A percentile compares a stretch with the other conserved stretches of the same genome.
Evolutionary conservation across 2,888 invertebrate genomes (phyloP).

Genomic region (Cephalotes varians): DNA sequence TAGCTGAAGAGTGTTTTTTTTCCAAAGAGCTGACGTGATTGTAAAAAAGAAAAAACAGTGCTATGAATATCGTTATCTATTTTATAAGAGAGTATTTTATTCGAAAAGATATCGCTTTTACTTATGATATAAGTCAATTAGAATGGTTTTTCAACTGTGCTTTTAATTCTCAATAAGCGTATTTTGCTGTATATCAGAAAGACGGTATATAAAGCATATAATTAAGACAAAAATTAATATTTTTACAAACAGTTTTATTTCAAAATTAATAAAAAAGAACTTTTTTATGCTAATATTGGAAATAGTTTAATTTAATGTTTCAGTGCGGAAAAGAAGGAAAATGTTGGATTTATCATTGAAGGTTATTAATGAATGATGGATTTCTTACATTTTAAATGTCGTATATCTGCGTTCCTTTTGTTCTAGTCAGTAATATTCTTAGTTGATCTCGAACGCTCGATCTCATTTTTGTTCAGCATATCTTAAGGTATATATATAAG

Average conservation of each 20-base stretch:
- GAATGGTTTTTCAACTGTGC: neutral
- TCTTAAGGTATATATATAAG: constrained; percentile 24
- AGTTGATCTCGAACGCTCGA: constrained; percentile 79
- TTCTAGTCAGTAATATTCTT: constrained; percentile 82
- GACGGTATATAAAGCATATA: neutral
- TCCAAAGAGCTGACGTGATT: constrained; percentile 34
- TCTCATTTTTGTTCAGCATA: constrained; percentile 73
- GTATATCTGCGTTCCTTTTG: constrained; percentile 80
- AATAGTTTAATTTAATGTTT: constrained; percentile 16
- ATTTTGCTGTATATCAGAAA: constrained; percentile 6
- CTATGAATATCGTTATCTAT: constrained; percentile 82
- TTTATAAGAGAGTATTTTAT: constrained; percentile 83
- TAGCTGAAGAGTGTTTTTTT: constrained; percentile 10
- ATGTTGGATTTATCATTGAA: constrained; percentile 7
- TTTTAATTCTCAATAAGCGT: constrained; percentile 17
- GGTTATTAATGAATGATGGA: constrained; percentile 19
- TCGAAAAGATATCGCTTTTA: constrained; percentile 62
- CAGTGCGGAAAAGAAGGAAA: neutral
- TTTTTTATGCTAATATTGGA: neutral
- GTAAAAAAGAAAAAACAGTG: constrained; percentile 67
- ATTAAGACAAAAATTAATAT: neutral
- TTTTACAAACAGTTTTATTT: neutral
- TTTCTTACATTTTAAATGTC: neutral
- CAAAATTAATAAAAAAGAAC: neutral
- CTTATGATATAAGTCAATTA: constrained; percentile 37